Conservation (phyloP, 2,888 invertebrate genomes). For the Tachystola acroxantha region DNA sequence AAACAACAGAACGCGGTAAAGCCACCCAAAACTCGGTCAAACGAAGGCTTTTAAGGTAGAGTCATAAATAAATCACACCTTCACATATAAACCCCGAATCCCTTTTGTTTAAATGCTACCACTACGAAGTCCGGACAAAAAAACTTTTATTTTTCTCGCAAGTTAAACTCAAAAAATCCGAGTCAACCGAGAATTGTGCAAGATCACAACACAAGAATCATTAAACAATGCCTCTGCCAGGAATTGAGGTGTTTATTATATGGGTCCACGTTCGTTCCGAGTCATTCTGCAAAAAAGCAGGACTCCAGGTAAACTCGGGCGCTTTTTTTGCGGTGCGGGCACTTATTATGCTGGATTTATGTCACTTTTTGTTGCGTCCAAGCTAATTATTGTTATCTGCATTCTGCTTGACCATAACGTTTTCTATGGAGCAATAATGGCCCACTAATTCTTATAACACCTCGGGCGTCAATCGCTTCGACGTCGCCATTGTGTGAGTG, state of each 20-base stretch:
- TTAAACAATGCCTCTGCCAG: slow-evolving; percentile 74
- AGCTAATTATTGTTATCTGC: slow-evolving; percentile 77
- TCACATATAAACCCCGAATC: slow-evolving; percentile 56
- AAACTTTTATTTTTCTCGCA: slow-evolving; percentile 65
- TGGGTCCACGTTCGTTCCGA: slow-evolving; percentile 55
- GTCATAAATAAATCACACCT: slow-evolving; percentile 78
- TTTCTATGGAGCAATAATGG: slow-evolving; percentile 70
- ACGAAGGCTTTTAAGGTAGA: slow-evolving; percentile 55
- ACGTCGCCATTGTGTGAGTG: slow-evolving; percentile 50
- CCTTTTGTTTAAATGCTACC: slow-evolving; percentile 77
- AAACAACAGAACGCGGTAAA: slow-evolving; percentile 34
- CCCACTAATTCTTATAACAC: slow-evolving; percentile 75
- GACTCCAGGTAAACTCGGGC: slow-evolving; percentile 63
- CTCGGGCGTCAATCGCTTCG: slow-evolving; percentile 63
- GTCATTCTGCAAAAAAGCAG: slow-evolving; percentile 62
- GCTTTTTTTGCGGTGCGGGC: slow-evolving; percentile 58
- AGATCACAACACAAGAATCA: slow-evolving; percentile 75
- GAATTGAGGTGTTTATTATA: slow-evolving; percentile 78
- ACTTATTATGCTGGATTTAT: slow-evolving; percentile 77
- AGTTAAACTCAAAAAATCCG: slow-evolving; percentile 51
- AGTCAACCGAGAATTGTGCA: slow-evolving; percentile 68
- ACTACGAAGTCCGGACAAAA: slow-evolving; percentile 70
- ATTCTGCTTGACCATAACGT: slow-evolving; percentile 68
- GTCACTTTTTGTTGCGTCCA: slow-evolving; percentile 72
- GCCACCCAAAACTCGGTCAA: slow-evolving; percentile 62